Evolutionary conservation across 2,888 invertebrate genomes (phyloP).

Genomic region (Amphipyra tragopoginis): DNA sequence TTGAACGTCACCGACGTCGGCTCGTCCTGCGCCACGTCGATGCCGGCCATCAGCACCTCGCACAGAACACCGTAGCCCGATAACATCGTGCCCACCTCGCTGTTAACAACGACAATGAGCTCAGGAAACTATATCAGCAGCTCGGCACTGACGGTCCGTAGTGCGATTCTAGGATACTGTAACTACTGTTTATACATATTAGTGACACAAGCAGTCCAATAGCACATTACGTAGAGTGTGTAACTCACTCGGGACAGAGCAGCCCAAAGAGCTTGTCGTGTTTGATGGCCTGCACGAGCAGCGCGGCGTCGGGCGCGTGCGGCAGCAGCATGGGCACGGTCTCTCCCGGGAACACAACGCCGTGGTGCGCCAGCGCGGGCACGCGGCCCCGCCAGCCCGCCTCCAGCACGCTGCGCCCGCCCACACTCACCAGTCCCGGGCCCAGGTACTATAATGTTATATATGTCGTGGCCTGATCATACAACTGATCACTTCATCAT

Average conservation of each 20-base stretch:
- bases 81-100: constrained; percentile 69
- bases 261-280: constrained; percentile 80
- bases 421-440: constrained; percentile 66
- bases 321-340: constrained; percentile 83
- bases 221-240: no score
- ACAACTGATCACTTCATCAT: no score
- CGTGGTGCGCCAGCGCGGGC: constrained; percentile 76
- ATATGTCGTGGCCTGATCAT: no score
- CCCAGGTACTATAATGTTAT: no score
- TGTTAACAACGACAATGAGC: constrained; percentile 39
- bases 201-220: no score
- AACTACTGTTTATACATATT: no score
- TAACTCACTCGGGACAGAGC: constrained; percentile 79
- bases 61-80: constrained; percentile 85
- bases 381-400: constrained; percentile 81
- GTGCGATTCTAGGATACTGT: no score
- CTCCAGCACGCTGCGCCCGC: constrained; percentile 79
- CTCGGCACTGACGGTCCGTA: no score
- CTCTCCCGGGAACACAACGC: constrained; percentile 86
- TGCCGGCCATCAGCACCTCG: constrained; percentile 80
- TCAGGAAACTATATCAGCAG: neutral
- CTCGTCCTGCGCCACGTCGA: constrained; percentile 48
- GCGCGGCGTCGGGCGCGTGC: constrained; percentile 64
- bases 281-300: constrained; percentile 66
- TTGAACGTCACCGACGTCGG: constrained; percentile 68